phyloP scores from a whole-genome alignment of 2,113 vertebrate species.

The Semicossyphus pulcher region DNA sequence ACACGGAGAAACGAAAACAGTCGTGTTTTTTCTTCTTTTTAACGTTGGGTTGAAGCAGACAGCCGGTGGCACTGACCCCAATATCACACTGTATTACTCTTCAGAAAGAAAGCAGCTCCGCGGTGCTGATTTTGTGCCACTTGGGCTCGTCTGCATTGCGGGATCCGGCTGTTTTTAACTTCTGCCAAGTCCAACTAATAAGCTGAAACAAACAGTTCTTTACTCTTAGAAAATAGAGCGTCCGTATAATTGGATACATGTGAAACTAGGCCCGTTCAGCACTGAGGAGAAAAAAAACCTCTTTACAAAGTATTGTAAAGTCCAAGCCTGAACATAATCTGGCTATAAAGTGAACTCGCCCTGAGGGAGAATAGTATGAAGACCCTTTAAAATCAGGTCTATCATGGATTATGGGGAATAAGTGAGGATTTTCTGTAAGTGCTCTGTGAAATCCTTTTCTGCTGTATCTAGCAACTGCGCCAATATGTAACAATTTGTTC shows the following conservation, averaged over 20 bases:
- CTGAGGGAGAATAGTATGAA: slow-evolving; percentile 23
- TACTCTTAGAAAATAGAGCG: slow-evolving; percentile 18
- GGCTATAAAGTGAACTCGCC: slow-evolving; percentile 46
- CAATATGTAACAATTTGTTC: slow-evolving; percentile 67
- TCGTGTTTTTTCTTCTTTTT: slow-evolving; percentile 62
- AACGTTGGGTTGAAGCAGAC: slow-evolving; percentile 54
- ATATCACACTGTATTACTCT: slow-evolving; percentile 76
- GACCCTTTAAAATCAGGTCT: slow-evolving; percentile 49
- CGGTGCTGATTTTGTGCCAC: slow-evolving; percentile 58
- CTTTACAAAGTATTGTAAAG: slow-evolving; percentile 22
- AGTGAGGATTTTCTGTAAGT: slow-evolving; percentile 66
- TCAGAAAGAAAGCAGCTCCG: slow-evolving; percentile 66
- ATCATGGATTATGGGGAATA: slow-evolving; percentile 62
- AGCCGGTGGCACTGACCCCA: slow-evolving; percentile 74
- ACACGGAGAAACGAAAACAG: slow-evolving; percentile 67
- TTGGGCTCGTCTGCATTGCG: slow-evolving; percentile 38
- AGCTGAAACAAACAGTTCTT: slow-evolving; percentile 51
- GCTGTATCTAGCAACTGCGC: slow-evolving; percentile 55
- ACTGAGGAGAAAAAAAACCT: slow-evolving; percentile 18
- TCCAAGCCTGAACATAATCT: slow-evolving; percentile 32
- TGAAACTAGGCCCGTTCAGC: slow-evolving; percentile 37
- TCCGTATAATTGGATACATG: slow-evolving; percentile 25
- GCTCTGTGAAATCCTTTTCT: slow-evolving; percentile 62
- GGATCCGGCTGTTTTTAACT: slow-evolving; percentile 41
- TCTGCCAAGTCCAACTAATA: slow-evolving; percentile 66